Conservation (phyloP, 2,888 invertebrate species). For the Eristalis intricaria region DNA sequence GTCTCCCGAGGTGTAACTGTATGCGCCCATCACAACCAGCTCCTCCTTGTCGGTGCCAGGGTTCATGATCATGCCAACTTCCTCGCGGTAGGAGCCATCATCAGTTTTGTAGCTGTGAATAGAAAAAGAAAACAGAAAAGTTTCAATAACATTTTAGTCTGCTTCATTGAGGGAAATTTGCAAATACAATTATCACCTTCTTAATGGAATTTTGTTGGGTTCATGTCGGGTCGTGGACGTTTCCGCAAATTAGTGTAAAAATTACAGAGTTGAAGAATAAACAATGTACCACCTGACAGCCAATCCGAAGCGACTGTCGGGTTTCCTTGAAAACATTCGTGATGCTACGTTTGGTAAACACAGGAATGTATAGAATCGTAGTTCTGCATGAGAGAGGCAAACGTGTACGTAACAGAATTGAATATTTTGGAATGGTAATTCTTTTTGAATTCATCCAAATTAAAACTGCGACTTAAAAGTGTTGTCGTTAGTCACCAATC, state of each 20-base stretch:
- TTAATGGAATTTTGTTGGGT: not conserved
- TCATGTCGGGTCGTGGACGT: not conserved
- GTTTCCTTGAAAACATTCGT: not conserved
- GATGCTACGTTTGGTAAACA: not conserved
- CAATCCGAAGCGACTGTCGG: not conserved
- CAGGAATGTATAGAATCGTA: not conserved
- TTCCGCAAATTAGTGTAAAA: too few species aligned
- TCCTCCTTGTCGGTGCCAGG: slow-evolving; percentile 79
- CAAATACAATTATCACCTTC: not conserved
- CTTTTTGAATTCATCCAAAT: too few species aligned
- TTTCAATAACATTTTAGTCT: not conserved
- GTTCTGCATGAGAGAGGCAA: not conserved
- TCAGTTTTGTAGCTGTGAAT: slow-evolving; percentile 76
- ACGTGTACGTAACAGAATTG: not conserved
- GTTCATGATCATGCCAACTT: slow-evolving; percentile 79
- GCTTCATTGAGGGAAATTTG: too few species aligned
- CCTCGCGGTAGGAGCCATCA: slow-evolving; percentile 79
- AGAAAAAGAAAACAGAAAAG: not conserved
- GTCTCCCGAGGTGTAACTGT: slow-evolving; percentile 77
- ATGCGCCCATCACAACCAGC: slow-evolving; percentile 79
- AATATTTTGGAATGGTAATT: not conserved
- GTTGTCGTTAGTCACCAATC: too few species aligned
- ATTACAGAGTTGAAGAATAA: too few species aligned
- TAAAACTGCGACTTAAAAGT: too few species aligned
- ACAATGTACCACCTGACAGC: too few species aligned